Conservation (phyloP, 2,888 invertebrate species). For the Xestobium rufovillosum region DNA sequence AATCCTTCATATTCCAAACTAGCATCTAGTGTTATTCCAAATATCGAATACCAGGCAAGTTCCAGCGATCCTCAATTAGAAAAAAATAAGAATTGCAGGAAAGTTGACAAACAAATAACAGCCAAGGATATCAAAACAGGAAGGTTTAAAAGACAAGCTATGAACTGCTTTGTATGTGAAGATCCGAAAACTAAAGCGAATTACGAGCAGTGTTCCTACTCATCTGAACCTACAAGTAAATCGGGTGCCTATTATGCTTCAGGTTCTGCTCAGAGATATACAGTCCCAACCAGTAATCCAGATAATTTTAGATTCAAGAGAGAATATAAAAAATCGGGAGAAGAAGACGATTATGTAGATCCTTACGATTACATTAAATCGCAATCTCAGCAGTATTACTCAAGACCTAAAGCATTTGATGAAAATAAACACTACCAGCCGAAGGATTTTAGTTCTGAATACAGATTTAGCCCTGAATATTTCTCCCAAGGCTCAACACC, state of each 20-base stretch:
- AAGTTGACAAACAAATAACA: conserved; percentile 48
- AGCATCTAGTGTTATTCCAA: conserved; percentile 34
- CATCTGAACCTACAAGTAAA: conserved; percentile 41
- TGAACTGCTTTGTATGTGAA: conserved; percentile 50
- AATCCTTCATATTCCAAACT: conserved; percentile 43
- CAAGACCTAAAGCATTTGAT: conserved; percentile 35
- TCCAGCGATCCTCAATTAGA: conserved; percentile 27
- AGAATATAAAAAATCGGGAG: conserved; percentile 32
- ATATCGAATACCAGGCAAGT: conserved; percentile 25
- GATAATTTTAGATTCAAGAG: conserved; percentile 42
- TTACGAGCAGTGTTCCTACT: conserved; percentile 53
- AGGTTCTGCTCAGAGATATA: conserved; percentile 36
- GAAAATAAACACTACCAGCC: conserved; percentile 26
- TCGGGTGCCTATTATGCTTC: conserved; percentile 39
- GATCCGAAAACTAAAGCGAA: conserved; percentile 48
- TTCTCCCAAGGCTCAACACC: conserved; percentile 44
- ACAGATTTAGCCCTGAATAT: conserved; percentile 48
- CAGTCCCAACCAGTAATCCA: conserved; percentile 27
- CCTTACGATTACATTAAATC: conserved; percentile 50
- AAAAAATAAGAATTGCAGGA: conserved; percentile 50
- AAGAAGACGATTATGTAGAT: conserved; percentile 42
- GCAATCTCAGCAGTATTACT: conserved; percentile 37
- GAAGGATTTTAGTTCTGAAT: conserved; percentile 41
- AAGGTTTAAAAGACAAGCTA: conserved; percentile 34
- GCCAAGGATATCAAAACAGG: conserved; percentile 29